phyloP scores from a whole-genome alignment of 2,113 vertebrate species.

The Asarcornis scutulata region DNA sequence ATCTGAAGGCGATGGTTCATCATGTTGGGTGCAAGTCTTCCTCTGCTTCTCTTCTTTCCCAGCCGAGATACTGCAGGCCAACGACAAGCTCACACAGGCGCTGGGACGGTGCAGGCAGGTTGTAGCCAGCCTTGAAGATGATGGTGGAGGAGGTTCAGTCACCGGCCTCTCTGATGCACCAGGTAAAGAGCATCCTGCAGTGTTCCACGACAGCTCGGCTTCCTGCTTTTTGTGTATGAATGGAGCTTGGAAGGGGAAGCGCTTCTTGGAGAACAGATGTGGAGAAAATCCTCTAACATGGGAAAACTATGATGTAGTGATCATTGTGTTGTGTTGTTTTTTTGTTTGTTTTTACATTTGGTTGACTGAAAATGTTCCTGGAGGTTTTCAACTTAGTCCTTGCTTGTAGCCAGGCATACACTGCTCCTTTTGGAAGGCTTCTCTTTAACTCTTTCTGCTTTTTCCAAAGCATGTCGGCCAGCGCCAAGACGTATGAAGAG shows the following conservation, averaged over 20 bases:
- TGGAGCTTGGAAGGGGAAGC: rapidly evolving
- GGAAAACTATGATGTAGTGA: neutral
- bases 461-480: constrained; percentile 52
- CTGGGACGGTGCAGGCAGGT: constrained; percentile 78
- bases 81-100: constrained; percentile 77
- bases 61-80: constrained; percentile 86
- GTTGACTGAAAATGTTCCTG: neutral
- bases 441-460: neutral
- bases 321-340: too few relatives aligned
- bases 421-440: neutral
- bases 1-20: neutral
- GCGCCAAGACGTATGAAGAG: constrained; percentile 70
- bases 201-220: rapidly evolving
- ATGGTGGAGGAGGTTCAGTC: neutral
- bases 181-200: constrained; percentile 33
- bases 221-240: rapidly evolving
- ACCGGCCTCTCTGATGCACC: neutral
- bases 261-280: rapidly evolving
- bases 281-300: neutral
- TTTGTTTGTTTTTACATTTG: neutral
- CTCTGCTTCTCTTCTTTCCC: neutral
- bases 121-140: constrained; percentile 39
- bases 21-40: neutral
- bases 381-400: neutral
- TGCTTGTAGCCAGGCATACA: rapidly evolving